Evolutionary conservation across 2,113 vertebrate species (phyloP).

Genomic region (Chloebia gouldiae): DNA sequence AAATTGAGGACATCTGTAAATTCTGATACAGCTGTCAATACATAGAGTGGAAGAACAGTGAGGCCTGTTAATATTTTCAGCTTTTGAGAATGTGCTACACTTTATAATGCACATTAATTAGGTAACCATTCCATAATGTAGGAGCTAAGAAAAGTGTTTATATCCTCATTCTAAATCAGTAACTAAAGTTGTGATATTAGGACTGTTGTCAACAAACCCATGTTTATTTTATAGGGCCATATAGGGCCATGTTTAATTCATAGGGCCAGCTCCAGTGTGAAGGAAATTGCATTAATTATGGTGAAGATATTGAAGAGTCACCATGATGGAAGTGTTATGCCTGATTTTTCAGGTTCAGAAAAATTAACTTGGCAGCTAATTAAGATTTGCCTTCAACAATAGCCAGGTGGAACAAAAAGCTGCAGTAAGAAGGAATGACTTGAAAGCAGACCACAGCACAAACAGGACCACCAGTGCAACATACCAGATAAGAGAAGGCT

Average conservation of each 20-base stretch:
- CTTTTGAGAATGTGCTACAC: not conserved
- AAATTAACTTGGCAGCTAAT: not conserved
- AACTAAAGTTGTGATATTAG: not conserved
- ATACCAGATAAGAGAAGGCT: not conserved
- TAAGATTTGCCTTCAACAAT: not conserved
- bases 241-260: not conserved
- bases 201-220: not conserved
- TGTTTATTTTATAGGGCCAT: not conserved
- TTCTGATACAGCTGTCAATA: not conserved
- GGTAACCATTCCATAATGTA: not conserved
- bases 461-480: not conserved
- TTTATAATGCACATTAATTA: not conserved
- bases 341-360: not conserved
- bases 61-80: not conserved
- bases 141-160: not conserved
- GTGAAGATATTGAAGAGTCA: not conserved
- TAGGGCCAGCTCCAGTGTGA: not conserved
- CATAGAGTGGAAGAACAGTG: not conserved
- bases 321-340: not conserved
- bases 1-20: not conserved
- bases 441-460: not conserved
- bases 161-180: not conserved
- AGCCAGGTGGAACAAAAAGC: not conserved
- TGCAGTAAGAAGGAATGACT: not conserved
- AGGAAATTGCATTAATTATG: not conserved